Evolutionary conservation across 2,113 vertebrate species (phyloP), one percentile per base, ranked within the genome.

Genomic region (Arizona elegans): DNA sequence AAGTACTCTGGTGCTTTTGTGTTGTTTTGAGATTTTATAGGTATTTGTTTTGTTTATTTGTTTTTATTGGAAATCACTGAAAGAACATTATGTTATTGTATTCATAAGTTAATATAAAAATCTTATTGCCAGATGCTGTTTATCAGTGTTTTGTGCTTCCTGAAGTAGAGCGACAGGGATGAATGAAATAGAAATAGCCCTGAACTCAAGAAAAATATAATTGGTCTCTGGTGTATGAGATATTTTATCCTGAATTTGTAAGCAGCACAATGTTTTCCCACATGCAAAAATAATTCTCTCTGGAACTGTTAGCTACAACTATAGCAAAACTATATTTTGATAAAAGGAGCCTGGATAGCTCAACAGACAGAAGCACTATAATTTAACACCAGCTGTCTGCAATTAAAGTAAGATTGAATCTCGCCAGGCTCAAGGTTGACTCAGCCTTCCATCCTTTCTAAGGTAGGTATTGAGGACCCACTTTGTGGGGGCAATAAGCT

Each of bases 171-270:
- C 54, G 93, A 62, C 10, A 38, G 75, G 87, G 95, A 94, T 94
- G 93, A 92, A 92, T 95, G 89, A 52, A 50, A 47, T 29, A 93
- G 87, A 33, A 94, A 92, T 96, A 96, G 95, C 94, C 94, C 91
- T 95, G 89, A 33, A 59, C 85, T 86, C 56, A 8, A 65, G n/a
- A 29, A 38, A 91, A 33, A 59, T 33, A 59, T 94, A 13, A 91
- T 92, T 94, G 89, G 90, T 94, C 75, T 93, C 47, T 75, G 94
- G 52, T 88, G 92, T 43, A 81, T 2, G 88, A 89, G 17, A 81
- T 81, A 0, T 1, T 89, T 43, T 94, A 96, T 96, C 90, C 47
- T 93, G 50, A 43, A 9, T 92, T 94, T 94, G 59, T 19, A 90
- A 93, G n/a, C 33, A 89, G 58, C 92, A 38, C 33, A 90, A 29